These are phyloP conservation scores for Drosophila prostipennis DNA, from an alignment of 2,888 invertebrate genomes.

Conservation along the genomic window DNA sequence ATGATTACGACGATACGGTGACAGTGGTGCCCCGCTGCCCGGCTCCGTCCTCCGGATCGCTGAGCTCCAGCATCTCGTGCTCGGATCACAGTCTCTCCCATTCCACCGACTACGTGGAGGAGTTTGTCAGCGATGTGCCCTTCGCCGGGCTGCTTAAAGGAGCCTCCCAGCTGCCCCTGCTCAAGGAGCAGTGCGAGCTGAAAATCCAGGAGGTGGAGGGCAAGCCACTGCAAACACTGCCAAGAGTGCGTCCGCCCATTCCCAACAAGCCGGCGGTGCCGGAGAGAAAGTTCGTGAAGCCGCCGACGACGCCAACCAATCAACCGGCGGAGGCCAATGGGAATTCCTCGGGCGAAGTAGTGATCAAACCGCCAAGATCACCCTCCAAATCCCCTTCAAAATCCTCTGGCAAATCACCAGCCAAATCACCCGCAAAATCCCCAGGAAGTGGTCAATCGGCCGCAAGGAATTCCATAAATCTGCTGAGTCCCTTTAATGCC, in stretches of 20 bases:
- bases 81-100: conserved; percentile 89
- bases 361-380: conserved; percentile 4
- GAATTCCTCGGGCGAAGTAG: conserved; percentile 31
- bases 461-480: conserved; percentile 75
- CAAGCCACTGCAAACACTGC: conserved; percentile 32
- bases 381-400: conserved; percentile 47
- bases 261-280: conserved; percentile 73
- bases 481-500: conserved; percentile 95
- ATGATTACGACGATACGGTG: conserved; percentile 76
- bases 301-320: conserved; percentile 59
- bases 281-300: conserved; percentile 71
- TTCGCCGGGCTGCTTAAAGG: conserved; percentile 94
- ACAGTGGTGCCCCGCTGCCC: conserved; percentile 76
- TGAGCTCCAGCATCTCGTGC: conserved; percentile 89
- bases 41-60: conserved; percentile 87
- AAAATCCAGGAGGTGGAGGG: conserved; percentile 27
- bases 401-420: conserved; percentile 50
- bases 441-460: conserved; percentile 62
- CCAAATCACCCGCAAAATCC: conserved; percentile 61
- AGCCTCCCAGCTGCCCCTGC: conserved; percentile 85
- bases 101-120: conserved; percentile 92
- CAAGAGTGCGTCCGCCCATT: conserved; percentile 72
- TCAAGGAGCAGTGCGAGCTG: conserved; percentile 34
- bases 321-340: conserved; percentile 57
- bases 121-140: conserved; percentile 93